These are phyloP conservation scores for Oxytorus armatus DNA, from an alignment of 2,888 invertebrate species.

Conservation along the genomic window DNA sequence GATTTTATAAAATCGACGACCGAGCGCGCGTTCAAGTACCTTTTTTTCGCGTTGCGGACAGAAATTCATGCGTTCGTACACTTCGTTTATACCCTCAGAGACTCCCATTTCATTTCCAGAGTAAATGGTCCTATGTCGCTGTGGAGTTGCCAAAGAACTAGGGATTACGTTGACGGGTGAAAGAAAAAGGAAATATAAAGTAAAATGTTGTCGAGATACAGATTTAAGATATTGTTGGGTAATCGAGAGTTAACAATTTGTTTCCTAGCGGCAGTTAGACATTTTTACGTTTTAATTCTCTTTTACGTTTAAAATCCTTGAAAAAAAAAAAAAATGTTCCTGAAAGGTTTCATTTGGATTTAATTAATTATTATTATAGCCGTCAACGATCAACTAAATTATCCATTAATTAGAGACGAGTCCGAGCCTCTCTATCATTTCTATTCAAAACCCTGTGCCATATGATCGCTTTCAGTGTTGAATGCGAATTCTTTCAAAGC, in stretches of 20 bases:
- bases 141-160: constrained; percentile 82
- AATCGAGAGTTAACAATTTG: constrained; percentile 47
- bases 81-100: not conserved
- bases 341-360: not conserved
- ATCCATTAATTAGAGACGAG: constrained; percentile 41
- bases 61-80: constrained; percentile 14
- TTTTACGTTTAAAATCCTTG: constrained; percentile 46
- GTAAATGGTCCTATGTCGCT: constrained; percentile 70
- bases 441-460: constrained; percentile 70
- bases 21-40: not conserved
- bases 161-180: constrained; percentile 68
- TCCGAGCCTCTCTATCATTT: too few species aligned
- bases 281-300: constrained; percentile 35
- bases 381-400: constrained; percentile 15
- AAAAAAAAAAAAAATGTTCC: constrained; percentile 2
- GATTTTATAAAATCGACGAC: constrained; percentile 12
- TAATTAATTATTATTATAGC: not conserved
- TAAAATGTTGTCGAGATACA: constrained; percentile 31
- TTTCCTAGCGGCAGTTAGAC: constrained; percentile 46
- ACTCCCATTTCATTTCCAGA: constrained; percentile 41
- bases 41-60: constrained; percentile 50
- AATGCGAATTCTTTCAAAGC: constrained; percentile 18
- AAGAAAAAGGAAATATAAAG: constrained; percentile 46
- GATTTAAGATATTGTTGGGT: constrained; percentile 50
- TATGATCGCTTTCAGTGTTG: constrained; percentile 66